Evolutionary conservation across 2,888 invertebrate species (phyloP).

Genomic region (Meganola albula): DNA sequence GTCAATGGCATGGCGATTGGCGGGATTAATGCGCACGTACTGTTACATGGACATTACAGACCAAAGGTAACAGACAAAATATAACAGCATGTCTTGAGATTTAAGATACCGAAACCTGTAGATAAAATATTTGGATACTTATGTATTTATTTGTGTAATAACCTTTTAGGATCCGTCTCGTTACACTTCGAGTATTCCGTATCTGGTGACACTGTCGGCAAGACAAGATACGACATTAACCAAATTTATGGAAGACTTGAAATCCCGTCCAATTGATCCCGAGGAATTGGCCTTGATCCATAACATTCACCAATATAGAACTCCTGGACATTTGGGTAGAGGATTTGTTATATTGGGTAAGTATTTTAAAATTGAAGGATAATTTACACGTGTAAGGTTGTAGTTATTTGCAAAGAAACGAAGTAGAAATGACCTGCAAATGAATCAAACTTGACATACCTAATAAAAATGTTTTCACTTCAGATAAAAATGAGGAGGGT

Average conservation of each 20-base stretch:
- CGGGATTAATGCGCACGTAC: conserved; percentile 45
- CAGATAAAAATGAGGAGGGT: conserved; percentile 38
- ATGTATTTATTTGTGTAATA: too few relatives aligned
- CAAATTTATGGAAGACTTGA: conserved; percentile 41
- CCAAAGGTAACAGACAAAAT: too few relatives aligned
- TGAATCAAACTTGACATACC: not conserved
- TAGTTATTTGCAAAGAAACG: not conserved
- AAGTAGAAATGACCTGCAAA: not conserved
- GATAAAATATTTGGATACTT: too few relatives aligned
- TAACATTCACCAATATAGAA: conserved; percentile 44
- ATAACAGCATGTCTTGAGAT: too few relatives aligned
- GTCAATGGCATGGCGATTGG: conserved; percentile 45
- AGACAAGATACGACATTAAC: conserved; percentile 42
- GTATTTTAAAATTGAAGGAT: too few relatives aligned
- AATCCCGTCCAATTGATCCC: conserved; percentile 48
- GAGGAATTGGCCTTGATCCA: conserved; percentile 55
- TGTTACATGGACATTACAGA: conserved; percentile 41
- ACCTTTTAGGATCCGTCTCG: conserved; percentile 39
- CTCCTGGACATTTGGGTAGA: conserved; percentile 54
- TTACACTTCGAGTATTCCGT: conserved; percentile 46
- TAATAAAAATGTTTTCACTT: conserved; percentile 2
- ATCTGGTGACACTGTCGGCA: conserved; percentile 46
- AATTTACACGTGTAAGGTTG: not conserved
- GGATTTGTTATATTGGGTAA: conserved; percentile 52
- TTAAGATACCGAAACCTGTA: too few relatives aligned